Percentiles rank a stretch among this genome's conserved stretches.
Conservation (phyloP, 1,140 invertebrate species). For the Drosophila dunni region DNA sequence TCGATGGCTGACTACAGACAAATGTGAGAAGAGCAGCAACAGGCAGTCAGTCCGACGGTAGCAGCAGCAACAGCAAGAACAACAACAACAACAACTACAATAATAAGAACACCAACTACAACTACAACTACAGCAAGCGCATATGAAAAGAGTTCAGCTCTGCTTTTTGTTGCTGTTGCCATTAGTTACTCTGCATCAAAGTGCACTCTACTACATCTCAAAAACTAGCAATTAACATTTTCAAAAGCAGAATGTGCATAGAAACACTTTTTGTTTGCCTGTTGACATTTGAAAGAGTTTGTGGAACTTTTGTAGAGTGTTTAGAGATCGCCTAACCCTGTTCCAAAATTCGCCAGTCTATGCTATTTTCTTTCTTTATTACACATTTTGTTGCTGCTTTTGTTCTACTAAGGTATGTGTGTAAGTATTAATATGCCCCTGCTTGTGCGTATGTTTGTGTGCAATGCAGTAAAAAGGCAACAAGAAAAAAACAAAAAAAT, state of each 20-base stretch:
- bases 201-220: conserved; percentile 31
- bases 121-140: conserved; percentile 20
- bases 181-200: conserved; percentile 39
- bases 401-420: conserved; percentile 19
- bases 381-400: conserved; percentile 30
- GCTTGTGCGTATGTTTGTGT: conserved; percentile 11
- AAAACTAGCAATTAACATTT: conserved; percentile 10
- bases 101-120: conserved; percentile 7
- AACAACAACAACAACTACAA: conserved; percentile 14
- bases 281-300: neutral
- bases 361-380: conserved; percentile 46
- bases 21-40: conserved; percentile 55
- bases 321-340: conserved; percentile 1
- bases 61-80: conserved; percentile 22
- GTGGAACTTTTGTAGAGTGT: conserved; percentile 13
- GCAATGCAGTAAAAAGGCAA: conserved; percentile 50
- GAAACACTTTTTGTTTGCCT: conserved; percentile 1
- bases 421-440: neutral
- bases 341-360: conserved; percentile 20
- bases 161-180: conserved; percentile 47
- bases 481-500: conserved; percentile 14
- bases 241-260: conserved; percentile 9
- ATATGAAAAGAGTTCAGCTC: conserved; percentile 44
- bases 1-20: conserved; percentile 34
- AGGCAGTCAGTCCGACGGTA: conserved; percentile 47